A percentile compares a stretch with the other conserved stretches of the same genome.
These are phyloP conservation scores for Leptatherina wallacei DNA, from an alignment of 2,797 vertebrate genomes.

Conservation along the genomic window DNA sequence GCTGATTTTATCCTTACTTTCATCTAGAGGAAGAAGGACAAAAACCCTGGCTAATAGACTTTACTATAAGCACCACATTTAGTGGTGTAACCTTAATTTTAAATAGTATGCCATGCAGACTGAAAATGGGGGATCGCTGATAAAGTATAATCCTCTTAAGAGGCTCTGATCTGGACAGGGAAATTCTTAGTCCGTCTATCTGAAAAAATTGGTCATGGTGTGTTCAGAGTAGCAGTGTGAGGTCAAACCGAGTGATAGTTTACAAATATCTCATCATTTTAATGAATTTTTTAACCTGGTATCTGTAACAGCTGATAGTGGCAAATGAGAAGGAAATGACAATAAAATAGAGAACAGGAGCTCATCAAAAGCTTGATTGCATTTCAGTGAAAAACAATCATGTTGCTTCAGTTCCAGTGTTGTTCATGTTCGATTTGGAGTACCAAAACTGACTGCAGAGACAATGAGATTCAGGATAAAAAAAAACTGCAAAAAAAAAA, in stretches of 20 bases:
- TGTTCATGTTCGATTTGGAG: conserved; percentile 49
- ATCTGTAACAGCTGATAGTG: conserved; percentile 41
- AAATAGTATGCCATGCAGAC: conserved; percentile 65
- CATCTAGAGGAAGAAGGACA: conserved; percentile 58
- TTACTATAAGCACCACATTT: conserved; percentile 68
- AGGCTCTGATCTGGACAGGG: conserved; percentile 57
- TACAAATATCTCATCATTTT: conserved; percentile 32
- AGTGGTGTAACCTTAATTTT: conserved; percentile 62
- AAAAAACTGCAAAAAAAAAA: conserved; percentile 9
- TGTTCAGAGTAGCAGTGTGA: conserved; percentile 38
- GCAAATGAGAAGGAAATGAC: conserved; percentile 43
- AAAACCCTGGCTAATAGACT: conserved; percentile 56
- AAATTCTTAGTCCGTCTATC: conserved; percentile 47
- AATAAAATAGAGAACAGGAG: conserved; percentile 50
- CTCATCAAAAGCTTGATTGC: conserved; percentile 68
- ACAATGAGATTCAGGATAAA: conserved; percentile 43
- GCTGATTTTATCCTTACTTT: conserved; percentile 72
- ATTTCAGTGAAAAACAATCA: conserved; percentile 64
- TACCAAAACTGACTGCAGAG: conserved; percentile 48
- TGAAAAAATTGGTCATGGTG: conserved; percentile 41
- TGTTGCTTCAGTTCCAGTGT: conserved; percentile 52
- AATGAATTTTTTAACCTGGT: conserved; percentile 34
- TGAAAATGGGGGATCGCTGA: conserved; percentile 60
- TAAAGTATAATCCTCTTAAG: conserved; percentile 74
- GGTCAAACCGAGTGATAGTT: conserved; percentile 39